Conservation (phyloP, 2,888 invertebrate species). For the Stegophylla sp. region DNA sequence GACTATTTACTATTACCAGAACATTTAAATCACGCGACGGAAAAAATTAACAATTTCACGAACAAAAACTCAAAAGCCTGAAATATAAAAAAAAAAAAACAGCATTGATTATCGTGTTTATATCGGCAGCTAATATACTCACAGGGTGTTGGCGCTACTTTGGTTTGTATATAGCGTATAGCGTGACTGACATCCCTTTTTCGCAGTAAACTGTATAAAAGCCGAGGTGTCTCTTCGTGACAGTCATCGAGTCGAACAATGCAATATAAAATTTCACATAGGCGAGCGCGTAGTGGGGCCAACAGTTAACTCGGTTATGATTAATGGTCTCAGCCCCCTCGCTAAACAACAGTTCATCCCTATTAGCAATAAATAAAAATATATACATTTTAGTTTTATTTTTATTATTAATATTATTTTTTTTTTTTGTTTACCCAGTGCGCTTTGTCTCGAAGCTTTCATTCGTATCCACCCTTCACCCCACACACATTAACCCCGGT, state of each 20-base stretch:
- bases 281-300: constrained; percentile 4
- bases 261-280: constrained; percentile 54
- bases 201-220: constrained; percentile 38
- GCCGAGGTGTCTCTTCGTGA: constrained; percentile 58
- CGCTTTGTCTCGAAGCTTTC: constrained; percentile 51
- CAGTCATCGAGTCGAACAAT: constrained; percentile 57
- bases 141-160: constrained; percentile 20
- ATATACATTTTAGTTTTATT: constrained; percentile 36
- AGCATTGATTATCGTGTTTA: constrained; percentile 32
- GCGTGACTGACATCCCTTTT: constrained; percentile 54
- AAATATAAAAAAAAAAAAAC: not conserved
- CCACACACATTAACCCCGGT: constrained; percentile 44
- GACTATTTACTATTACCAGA: too few relatives aligned
- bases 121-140: not conserved
- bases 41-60: too few relatives aligned
- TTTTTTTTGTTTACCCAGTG: constrained; percentile 48
- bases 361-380: constrained; percentile 59
- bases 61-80: not conserved
- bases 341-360: constrained; percentile 54
- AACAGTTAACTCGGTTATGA: constrained; percentile 56
- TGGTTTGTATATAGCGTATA: not conserved
- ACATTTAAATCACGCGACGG: too few relatives aligned
- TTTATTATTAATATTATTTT: too few relatives aligned
- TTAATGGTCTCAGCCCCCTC: constrained; percentile 49
- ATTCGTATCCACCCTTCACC: constrained; percentile 58